phyloP scores from a whole-genome alignment of 1,140 invertebrate species.

The Aphaenogaster floridana region DNA sequence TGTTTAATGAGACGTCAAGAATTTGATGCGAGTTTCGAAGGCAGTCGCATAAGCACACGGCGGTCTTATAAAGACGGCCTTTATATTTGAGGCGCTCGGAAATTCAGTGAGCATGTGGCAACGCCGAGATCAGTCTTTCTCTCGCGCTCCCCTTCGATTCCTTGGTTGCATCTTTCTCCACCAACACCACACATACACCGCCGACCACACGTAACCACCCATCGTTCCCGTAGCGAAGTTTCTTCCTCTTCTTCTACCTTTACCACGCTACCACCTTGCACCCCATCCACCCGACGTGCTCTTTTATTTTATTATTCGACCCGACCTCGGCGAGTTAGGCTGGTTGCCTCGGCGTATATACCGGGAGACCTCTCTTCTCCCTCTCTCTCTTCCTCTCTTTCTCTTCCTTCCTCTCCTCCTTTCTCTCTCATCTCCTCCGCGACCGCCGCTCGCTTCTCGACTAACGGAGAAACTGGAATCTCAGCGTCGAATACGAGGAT shows the following conservation, averaged over 20 bases:
- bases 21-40: conserved; percentile 76
- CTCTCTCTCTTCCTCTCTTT: background rate
- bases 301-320: conserved; percentile 80
- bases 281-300: conserved; percentile 73
- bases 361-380: conserved; percentile 41
- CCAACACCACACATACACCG: conserved; percentile 17
- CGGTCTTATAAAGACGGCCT: conserved; percentile 77
- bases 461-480: conserved; percentile 79
- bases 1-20: conserved; percentile 78
- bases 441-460: conserved; percentile 50
- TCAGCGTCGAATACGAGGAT: conserved; percentile 61
- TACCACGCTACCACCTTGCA: conserved; percentile 78
- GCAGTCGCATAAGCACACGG: conserved; percentile 60
- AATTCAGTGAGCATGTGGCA: conserved; percentile 83
- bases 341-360: conserved; percentile 59
- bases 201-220: conserved; percentile 55
- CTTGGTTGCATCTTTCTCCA: conserved; percentile 46
- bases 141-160: conserved; percentile 45
- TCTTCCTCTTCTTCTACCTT: conserved; percentile 76
- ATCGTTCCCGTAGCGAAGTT: conserved; percentile 70
- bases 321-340: conserved; percentile 79
- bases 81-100: conserved; percentile 79
- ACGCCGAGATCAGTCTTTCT: conserved; percentile 74
- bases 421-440: conserved; percentile 37
- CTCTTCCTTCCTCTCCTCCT: conserved; percentile 1